These are phyloP conservation scores for Chaenodraco wilsoni DNA, from an alignment of 2,797 vertebrate species.

Conservation along the genomic window DNA sequence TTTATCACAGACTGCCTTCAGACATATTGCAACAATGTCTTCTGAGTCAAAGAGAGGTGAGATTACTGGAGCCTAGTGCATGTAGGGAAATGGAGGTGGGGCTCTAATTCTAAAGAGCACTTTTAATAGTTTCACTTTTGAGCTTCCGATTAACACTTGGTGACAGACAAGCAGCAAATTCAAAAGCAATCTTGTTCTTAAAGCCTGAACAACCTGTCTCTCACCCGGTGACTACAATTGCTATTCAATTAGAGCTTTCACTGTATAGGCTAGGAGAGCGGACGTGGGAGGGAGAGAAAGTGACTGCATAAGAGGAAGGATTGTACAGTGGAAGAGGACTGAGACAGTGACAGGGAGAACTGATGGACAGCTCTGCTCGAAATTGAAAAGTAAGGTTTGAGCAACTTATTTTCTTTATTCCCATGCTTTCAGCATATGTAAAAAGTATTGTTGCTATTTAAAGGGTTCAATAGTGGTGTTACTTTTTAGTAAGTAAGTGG, in stretches of 20 bases:
- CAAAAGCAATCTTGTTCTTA: constrained; percentile 50
- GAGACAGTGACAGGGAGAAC: constrained; percentile 24
- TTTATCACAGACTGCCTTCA: constrained; percentile 34
- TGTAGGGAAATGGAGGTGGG: constrained; percentile 27
- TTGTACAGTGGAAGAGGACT: constrained; percentile 21
- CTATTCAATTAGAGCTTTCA: constrained; percentile 72
- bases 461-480: constrained; percentile 10
- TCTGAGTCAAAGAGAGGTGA: constrained; percentile 29
- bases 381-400: too few relatives aligned
- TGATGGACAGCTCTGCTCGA: constrained; percentile 41
- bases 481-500: constrained; percentile 4
- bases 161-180: constrained; percentile 43
- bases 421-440: constrained; percentile 16
- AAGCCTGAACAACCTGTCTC: constrained; percentile 53
- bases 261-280: constrained; percentile 27
- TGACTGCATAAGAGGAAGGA: constrained; percentile 19
- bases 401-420: too few relatives aligned
- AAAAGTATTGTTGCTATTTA: constrained; percentile 18
- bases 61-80: constrained; percentile 37
- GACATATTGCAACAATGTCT: constrained; percentile 27
- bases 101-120: constrained; percentile 33
- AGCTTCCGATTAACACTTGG: constrained; percentile 53
- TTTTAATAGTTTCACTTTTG: constrained; percentile 36
- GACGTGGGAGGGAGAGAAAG: constrained; percentile 42
- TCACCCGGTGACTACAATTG: constrained; percentile 43